Evolutionary conservation across 2,113 vertebrate genomes (phyloP), one percentile per base, ranked within the genome.

Genomic region (Colius striatus): DNA sequence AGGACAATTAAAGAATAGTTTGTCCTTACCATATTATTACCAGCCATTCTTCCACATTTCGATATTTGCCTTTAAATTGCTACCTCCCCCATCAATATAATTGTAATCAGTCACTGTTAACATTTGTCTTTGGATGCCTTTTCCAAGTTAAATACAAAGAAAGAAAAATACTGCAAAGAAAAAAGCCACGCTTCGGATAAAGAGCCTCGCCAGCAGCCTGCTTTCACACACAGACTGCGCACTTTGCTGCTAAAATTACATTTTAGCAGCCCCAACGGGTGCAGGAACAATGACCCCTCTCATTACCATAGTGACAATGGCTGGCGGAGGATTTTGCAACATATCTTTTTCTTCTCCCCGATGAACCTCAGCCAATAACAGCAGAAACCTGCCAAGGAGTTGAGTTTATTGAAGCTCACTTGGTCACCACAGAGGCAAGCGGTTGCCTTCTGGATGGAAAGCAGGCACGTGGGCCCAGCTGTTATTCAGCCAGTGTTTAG

Each of bases 191-290:
- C 61, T 92, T 75, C 0, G n/a, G 92, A 89, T 86, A 95, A 96
- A 96, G 73, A 84, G 85, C 88, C 83, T 95, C 50, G 3, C 90
- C 85, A 85, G 63, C 95, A 90, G 95, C 68, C 94, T 68, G 86
- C 92, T 96, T 93, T 94, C 92, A 90, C 92, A 78, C 74, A 34
- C 90, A 87, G 95, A 67, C 93, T 91, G 94, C 4, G 41, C 93
- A 90, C 96, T 96, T 97, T 93, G 92, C 96, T 92, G 95, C 93
- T 96, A 95, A 95, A 95, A 95, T 93, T 84, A 92, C 95, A 70
- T 93, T 94, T 93, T 16, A 88, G 95, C 90, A 94, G 85, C 88
- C 92, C 93, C 85, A 34, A 92, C 26, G 50, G 90, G 93, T 5
- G 16, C 7, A 0, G 95, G 93, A 96, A 96, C 96, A 96, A 96